Conservation (phyloP, 2,797 vertebrate species). For the Merluccius polli region DNA sequence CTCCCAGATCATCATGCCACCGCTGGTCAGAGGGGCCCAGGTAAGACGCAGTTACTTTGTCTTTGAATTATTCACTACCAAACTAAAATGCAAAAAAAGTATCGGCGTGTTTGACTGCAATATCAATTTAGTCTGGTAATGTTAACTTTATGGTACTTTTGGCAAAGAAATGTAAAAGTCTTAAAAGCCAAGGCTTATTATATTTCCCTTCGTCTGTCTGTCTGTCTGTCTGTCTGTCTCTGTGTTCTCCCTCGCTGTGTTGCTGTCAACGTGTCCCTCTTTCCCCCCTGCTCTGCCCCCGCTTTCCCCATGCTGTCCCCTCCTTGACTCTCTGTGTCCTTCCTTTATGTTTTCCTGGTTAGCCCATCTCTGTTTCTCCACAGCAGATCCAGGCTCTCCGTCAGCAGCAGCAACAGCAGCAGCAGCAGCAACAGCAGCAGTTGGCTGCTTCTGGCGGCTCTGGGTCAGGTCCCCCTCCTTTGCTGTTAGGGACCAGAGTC, state of each 20-base stretch:
- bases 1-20: constrained; percentile 92
- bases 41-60: constrained; percentile 63
- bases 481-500: constrained; percentile 84
- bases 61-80: not conserved
- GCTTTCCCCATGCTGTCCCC: constrained; percentile 32
- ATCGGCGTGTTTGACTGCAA: not conserved
- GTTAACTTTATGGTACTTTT: not conserved
- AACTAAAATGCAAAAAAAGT: not conserved
- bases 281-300: not conserved
- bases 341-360: constrained; percentile 50
- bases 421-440: constrained; percentile 39
- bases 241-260: constrained; percentile 23
- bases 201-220: constrained; percentile 47
- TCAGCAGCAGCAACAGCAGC: constrained; percentile 85
- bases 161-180: constrained; percentile 2
- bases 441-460: constrained; percentile 58
- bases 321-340: constrained; percentile 38
- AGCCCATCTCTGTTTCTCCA: constrained; percentile 78
- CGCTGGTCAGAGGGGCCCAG: constrained; percentile 91
- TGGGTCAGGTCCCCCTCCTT: constrained; percentile 84
- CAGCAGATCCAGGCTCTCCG: constrained; percentile 92
- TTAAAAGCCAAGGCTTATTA: constrained; percentile 41
- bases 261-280: not conserved
- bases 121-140: not conserved
- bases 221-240: constrained; percentile 50